Base-by-base conservation (phyloP, 2,113 vertebrate species). In the Pampusana beccarii region DNA sequence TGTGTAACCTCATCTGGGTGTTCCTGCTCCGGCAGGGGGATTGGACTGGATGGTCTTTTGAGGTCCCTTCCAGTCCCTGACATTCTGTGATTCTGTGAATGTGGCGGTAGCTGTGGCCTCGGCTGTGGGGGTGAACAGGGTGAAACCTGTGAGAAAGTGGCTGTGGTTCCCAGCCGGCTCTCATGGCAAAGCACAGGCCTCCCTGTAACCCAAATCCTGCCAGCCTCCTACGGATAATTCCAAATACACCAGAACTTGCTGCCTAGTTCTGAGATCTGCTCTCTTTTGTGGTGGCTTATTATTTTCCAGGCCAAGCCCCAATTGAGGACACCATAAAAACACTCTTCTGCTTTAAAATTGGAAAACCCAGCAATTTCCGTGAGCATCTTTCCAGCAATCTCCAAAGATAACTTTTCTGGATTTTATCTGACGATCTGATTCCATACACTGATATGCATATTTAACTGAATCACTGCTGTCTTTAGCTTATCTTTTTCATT, bases 81-180 rank as follows among this genome's bases (percentile, higher is more conserved):
- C n/a, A n/a, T n/a, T n/a, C n/a, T n/a, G n/a, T n/a, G n/a, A n/a
- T n/a, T n/a, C n/a, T n/a, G n/a, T n/a, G n/a, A 38, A 38, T 38
- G 38, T 11, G 38, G 38, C 38, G 38, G 6, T 34, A 34, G 0
- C 17, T 11, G 6, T 44, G 16, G 42, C 16, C 42, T 44, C 8
- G 1, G 28, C 34, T 50, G 16, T 4, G 42, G 77, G 72, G 9
- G 6, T 24, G 69, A 4, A 2, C 0, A 6, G 40, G 1, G 29
- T 33, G 16, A 14, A 40, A 6, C 13, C 77, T 14, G 13, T 5
- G 69, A 11, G 16, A 44, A 24, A 44, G 3, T 1, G 8, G 40
- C 17, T 9, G 70, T 0, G 0, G 34, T 18, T 11, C 16, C 7
- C 53, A 24, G 51, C 4, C 2, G 2, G 0, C 25, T 4, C 5